Base-by-base conservation (phyloP, 2,797 vertebrate species). In the Enteromius mattozi region DNA sequence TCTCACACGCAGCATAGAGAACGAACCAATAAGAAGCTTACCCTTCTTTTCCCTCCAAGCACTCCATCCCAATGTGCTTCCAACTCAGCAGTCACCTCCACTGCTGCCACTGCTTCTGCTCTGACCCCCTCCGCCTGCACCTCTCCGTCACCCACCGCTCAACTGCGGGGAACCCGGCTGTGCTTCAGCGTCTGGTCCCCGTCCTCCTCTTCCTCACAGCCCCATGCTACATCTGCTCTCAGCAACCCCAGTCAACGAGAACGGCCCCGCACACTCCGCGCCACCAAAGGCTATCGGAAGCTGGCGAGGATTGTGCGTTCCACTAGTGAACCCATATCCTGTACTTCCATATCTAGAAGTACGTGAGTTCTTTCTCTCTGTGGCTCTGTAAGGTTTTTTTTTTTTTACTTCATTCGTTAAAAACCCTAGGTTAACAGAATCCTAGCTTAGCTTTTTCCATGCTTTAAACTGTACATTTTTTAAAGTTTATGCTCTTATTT, bases 321-420 rank as follows among this genome's bases (percentile, higher is more conserved):
- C 30, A 96, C 95, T 92, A 99, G 98, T 47, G 98, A 99, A 92
- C 98, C 98, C 0, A 91, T 97, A 66, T 96, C 97, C 0, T 97
- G 96, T 82, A 93, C 93, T 0, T 96, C 96, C 24, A 51, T 87
- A 0, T 61, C 88, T 59, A 93, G 94, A 97, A 94, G 98, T 99
- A 92, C 49, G 94, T 92, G 49, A 65, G 47, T 35, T 30, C 24
- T 19, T 45, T 56, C 17, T 37, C 59, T 61, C 37, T 85, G 21
- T 54, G 72, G 49, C 21, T 37, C 3, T 35, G 37, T 7, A 54
- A 17, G 12, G 35, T 19, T 69, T 24, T 42, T 47, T 19, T 19
- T 24, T 5, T 59, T 61, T 27, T 2, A 59, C 56, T 61, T 30
- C 0, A 19, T 30, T 74, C 3, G 24, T 59, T 74, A 2, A 24